Conservation (phyloP, 2,797 vertebrate genomes). For the Varecia variegata region DNA sequence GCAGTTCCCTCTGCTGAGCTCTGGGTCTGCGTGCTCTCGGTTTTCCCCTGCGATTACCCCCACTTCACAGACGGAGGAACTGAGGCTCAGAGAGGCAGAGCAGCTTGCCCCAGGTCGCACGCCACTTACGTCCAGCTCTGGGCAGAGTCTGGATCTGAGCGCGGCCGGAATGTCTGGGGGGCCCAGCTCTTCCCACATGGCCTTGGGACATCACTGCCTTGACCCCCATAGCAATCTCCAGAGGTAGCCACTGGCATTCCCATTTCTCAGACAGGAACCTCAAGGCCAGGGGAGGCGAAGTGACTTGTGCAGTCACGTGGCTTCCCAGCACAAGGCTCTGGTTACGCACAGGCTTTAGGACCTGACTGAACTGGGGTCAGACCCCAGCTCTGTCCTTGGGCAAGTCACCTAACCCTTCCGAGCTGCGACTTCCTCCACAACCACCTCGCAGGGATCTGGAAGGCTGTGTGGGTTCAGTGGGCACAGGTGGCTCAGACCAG, state of each 20-base stretch:
- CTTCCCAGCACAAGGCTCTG: background rate
- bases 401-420: background rate
- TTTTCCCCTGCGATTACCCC: background rate
- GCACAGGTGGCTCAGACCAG: background rate
- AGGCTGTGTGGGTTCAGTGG: background rate
- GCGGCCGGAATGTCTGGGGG: background rate
- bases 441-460: background rate
- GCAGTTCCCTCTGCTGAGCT: background rate
- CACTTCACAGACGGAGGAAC: background rate
- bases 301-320: background rate
- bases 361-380: background rate
- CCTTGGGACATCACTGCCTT: rapidly evolving
- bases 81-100: background rate
- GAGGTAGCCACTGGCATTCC: rapidly evolving
- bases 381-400: background rate
- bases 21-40: background rate
- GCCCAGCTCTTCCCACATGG: background rate
- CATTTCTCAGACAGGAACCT: background rate
- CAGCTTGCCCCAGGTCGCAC: rapidly evolving
- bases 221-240: background rate
- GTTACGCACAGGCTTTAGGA: background rate
- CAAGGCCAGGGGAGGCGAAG: rapidly evolving
- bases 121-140: rapidly evolving
- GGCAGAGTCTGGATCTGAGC: background rate
- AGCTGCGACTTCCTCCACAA: background rate